Base-by-base conservation (phyloP, 2,797 vertebrate genomes). In the Micropoecilia bifurca region DNA sequence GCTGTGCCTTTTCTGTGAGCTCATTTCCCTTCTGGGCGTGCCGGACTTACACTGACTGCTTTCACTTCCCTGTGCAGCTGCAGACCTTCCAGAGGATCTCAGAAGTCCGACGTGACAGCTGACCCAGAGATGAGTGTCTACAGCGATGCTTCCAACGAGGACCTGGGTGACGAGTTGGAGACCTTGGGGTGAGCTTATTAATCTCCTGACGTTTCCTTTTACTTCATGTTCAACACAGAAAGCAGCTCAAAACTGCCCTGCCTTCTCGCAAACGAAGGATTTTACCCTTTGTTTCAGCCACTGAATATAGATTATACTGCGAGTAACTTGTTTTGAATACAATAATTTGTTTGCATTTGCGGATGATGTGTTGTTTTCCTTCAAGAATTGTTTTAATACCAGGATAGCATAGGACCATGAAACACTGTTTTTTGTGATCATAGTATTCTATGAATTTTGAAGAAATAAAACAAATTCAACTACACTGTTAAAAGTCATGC, bases 91-190 rank as follows among this genome's bases (percentile, higher is more conserved):
- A 22, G 9, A 73, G 16, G 9, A 25, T 43, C 73, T 13, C n/a
- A 7, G 5, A 6, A 14, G 33, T 3, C 13, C 4, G 55, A 7
- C 12, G 53, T 6, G 18, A 48, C 0, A 22, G 2, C 46, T 25
- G 33, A 25, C 5, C 22, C 10, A 73, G 77, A 72, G 0, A 95
- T 96, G 95, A 95, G 93, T 69, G 86, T 91, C 10, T 84, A 79
- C 83, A 93, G 93, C 3, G 84, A 90, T 20, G 69, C 22, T 0
- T 89, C 86, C 10, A 63, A 72, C 0, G 91, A 94, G 0, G 89
- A 91, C 45, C 36, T 81, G 12, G 48, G 73, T 5, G 93, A 96
- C 8, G 95, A 96, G 83, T 16, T 96, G 30, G 90, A 93, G 81
- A 82, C 90, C 1, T 73, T 96, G 48, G 84, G 95, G 95, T 96